Evolutionary conservation across 2,113 vertebrate species (phyloP).

Genomic region (Scatophagus argus): DNA sequence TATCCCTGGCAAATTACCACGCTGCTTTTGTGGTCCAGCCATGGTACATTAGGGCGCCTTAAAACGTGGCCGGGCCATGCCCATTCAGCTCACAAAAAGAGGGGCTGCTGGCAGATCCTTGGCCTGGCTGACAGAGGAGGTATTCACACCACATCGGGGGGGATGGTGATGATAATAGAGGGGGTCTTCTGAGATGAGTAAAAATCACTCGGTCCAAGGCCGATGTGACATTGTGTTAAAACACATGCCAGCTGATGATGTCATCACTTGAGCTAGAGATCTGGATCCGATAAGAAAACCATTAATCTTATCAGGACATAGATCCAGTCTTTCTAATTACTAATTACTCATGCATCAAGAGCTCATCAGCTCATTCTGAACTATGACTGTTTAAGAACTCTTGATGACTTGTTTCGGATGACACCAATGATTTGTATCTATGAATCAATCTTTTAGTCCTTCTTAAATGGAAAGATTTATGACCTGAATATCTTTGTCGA

Average conservation of each 20-base stretch:
- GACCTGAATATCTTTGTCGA: no score
- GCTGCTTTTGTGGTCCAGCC: constrained; percentile 83
- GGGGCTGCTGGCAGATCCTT: constrained; percentile 89
- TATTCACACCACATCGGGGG: constrained; percentile 83
- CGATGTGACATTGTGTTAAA: constrained; percentile 29
- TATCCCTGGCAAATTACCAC: constrained; percentile 88
- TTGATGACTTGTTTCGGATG: no score
- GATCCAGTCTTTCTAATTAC: constrained; percentile 22
- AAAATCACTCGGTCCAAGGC: constrained; percentile 34
- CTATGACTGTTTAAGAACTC: no score
- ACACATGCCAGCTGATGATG: constrained; percentile 44
- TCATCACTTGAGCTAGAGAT: constrained; percentile 31
- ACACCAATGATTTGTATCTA: not conserved
- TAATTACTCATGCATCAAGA: constrained; percentile 10
- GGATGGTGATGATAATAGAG: constrained; percentile 45
- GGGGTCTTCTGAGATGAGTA: constrained; percentile 64
- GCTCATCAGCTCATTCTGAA: not conserved
- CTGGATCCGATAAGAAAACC: not conserved
- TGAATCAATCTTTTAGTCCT: no score
- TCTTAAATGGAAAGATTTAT: no score
- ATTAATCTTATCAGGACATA: constrained; percentile 8
- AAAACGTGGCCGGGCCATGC: constrained; percentile 81
- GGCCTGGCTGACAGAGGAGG: constrained; percentile 87
- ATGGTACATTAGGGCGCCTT: constrained; percentile 85
- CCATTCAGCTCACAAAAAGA: constrained; percentile 87